Conservation (phyloP, 2,113 vertebrate species). For the Pelmatolapia mariae region DNA sequence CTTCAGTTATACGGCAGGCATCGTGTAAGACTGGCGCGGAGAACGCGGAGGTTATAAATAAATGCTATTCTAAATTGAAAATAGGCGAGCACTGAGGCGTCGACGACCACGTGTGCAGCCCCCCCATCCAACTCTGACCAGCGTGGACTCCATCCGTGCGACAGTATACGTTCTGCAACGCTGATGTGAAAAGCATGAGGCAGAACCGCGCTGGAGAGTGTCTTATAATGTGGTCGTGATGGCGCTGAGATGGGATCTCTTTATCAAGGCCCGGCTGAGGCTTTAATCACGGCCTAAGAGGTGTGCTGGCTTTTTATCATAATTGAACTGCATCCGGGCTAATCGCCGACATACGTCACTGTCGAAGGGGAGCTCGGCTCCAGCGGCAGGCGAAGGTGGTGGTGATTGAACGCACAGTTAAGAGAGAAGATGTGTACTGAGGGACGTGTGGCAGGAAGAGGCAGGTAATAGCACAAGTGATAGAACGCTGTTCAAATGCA, state of each 20-base stretch:
- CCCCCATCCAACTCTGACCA: conserved; percentile 64
- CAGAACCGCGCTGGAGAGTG: conserved; percentile 65
- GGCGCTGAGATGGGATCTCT: conserved; percentile 90
- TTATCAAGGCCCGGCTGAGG: conserved; percentile 82
- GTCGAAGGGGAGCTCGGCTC: conserved; percentile 62
- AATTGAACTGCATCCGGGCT: conserved; percentile 91
- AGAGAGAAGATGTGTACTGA: conserved; percentile 47
- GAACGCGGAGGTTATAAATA: conserved; percentile 62
- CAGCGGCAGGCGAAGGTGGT: conserved; percentile 41
- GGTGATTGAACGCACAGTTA: conserved; percentile 68
- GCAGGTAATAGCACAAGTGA: conserved; percentile 55
- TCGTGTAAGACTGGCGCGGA: conserved; percentile 21
- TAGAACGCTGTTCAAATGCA: conserved; percentile 44
- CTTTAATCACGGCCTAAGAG: conserved; percentile 95
- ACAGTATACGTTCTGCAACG: conserved; percentile 33
- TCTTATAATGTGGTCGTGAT: conserved; percentile 86
- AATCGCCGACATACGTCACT: conserved; percentile 93
- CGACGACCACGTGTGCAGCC: conserved; percentile 69
- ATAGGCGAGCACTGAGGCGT: conserved; percentile 66
- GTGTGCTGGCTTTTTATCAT: conserved; percentile 87
- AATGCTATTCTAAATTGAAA: conserved; percentile 71
- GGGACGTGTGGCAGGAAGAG: conserved; percentile 36
- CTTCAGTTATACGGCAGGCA: conserved; percentile 34
- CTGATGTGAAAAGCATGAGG: conserved; percentile 69
- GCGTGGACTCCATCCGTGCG: neutral